Base-by-base conservation (phyloP, 2,888 invertebrate species). In the Isotomurus palustris region DNA sequence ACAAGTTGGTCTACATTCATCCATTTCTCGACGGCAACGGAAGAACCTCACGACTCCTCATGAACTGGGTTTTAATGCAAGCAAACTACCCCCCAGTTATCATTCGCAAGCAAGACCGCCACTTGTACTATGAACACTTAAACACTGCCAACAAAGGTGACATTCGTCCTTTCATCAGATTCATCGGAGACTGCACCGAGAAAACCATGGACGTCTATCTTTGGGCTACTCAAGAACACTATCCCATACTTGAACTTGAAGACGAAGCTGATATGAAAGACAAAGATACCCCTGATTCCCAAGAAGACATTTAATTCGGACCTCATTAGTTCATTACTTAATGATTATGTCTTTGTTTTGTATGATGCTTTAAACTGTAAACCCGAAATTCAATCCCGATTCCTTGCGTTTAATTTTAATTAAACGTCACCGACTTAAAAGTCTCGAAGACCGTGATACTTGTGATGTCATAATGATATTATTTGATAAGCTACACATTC, bases 1-100 rank as follows among this genome's bases (percentile, higher is more conserved):
- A 96, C 77, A 68, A 67, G 77, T 76, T 97, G 43, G 97, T 97
- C 0, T 89, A 90, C 74, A 94, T 97, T 69, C 97, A 97, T 78
- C 97, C 97, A 0, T 97, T 97, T 77, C 83, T 87, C 2, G 96
- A 97, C 76, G 96, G 97, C 47, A 97, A 97, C 73, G 97, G 96
- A 0, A 83, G 97, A 72, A 96, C 96, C 0, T 92, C 94, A 14
- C 82, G 97, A 27, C 80, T 97, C 24, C 81, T 97, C 2, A 96
- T 97, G 95, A 97, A 97, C 77, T 83, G 94, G 70, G 84, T 97
- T 64, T 81, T 97, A 29, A 90, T 97, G 88, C 88, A 87, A 75
- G 90, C 91, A 1, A 95, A 96, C 0, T 97, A 89, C 78, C 96
- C 96, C 1, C 95, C 96, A 0, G 91, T 96, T 14, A 93, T 94